These are phyloP conservation scores for Pardosa pseudoannulata DNA, from an alignment of 2,888 invertebrate genomes.

Conservation along the genomic window DNA sequence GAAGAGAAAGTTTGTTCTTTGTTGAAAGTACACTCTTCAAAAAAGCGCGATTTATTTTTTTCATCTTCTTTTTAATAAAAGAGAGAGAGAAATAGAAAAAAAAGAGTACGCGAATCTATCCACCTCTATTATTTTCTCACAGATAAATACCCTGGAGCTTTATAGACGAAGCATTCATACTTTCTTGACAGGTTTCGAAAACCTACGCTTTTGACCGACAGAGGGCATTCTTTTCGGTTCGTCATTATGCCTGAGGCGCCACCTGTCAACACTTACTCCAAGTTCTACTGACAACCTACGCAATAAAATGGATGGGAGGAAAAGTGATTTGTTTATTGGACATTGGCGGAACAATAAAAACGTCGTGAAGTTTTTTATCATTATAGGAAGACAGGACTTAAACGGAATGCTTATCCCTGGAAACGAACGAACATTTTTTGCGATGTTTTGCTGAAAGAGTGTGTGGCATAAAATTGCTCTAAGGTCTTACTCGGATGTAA, in stretches of 20 bases:
- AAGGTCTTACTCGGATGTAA: too few species aligned
- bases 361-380: not conserved
- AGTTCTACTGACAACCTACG: constrained; percentile 33
- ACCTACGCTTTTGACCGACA: constrained; percentile 42
- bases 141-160: not conserved
- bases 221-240: constrained; percentile 23
- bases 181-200: constrained; percentile 39
- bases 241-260: constrained; percentile 31
- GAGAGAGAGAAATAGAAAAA: too few species aligned
- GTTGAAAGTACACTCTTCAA: too few species aligned
- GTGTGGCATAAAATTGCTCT: too few species aligned
- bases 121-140: not conserved
- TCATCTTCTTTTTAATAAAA: not conserved
- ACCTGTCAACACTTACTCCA: constrained; percentile 41
- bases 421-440: too few species aligned
- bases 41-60: too few species aligned
- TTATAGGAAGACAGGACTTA: too few species aligned
- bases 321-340: constrained; percentile 60
- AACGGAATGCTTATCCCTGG: too few species aligned
- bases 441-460: too few species aligned
- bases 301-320: constrained; percentile 50
- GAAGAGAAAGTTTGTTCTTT: too few species aligned
- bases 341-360: constrained; percentile 29
- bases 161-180: not conserved
- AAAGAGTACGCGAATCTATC: not conserved